These are phyloP conservation scores for Drosophila pectinifera DNA, from an alignment of 1,140 invertebrate genomes.

Conservation along the genomic window DNA sequence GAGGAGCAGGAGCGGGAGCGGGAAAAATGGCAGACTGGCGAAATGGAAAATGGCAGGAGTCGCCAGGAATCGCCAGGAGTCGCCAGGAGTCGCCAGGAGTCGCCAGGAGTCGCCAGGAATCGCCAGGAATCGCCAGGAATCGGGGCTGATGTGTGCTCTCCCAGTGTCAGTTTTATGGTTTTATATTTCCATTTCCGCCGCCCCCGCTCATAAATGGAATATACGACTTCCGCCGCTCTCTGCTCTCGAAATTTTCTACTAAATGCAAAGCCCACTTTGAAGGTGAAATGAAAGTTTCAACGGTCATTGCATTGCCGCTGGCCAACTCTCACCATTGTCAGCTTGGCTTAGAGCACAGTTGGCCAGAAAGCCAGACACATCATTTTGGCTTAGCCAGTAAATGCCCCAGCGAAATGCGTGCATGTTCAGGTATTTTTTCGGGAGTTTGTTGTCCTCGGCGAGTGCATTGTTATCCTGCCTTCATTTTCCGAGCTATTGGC, in stretches of 20 bases:
- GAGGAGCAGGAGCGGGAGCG: too few species aligned
- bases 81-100: conserved; percentile 17
- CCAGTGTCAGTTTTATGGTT: conserved; percentile 66
- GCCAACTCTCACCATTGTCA: neutral
- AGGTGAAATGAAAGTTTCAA: conserved; percentile 75
- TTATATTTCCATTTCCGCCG: conserved; percentile 78
- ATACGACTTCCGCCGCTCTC: conserved; percentile 58
- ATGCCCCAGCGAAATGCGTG: conserved; percentile 57
- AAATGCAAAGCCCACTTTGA: conserved; percentile 55
- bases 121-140: conserved; percentile 17
- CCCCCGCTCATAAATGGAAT: conserved; percentile 67
- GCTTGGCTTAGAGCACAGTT: conserved; percentile 11
- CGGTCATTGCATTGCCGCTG: conserved; percentile 70
- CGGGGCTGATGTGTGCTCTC: conserved; percentile 14
- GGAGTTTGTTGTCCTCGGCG: conserved; percentile 9
- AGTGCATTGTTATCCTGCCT: conserved; percentile 70
- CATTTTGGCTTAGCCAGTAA: conserved; percentile 73
- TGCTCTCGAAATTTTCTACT: conserved; percentile 24
- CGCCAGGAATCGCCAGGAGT: conserved; percentile 14
- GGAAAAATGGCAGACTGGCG: conserved; percentile 5
- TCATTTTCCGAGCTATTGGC: conserved; percentile 73
- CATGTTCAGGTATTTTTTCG: conserved; percentile 36
- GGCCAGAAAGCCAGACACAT: conserved; percentile 72
- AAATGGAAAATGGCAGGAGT: conserved; percentile 15
- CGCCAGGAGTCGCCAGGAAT: too few species aligned